phyloP scores from a whole-genome alignment of 1,140 invertebrate genomes.

The Aphis craccivora region DNA sequence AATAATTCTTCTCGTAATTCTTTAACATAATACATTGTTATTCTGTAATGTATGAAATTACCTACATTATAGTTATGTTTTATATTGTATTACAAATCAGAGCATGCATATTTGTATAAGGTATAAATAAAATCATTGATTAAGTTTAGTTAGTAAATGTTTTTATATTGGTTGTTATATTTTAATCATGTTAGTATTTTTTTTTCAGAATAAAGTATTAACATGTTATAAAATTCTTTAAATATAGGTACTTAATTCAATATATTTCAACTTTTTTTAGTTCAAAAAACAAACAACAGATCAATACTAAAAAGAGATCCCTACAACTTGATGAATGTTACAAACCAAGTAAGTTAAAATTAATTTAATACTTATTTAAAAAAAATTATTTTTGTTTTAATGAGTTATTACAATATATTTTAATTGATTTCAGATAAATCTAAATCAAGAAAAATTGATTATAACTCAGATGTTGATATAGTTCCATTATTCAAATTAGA shows the following conservation, averaged over 20 bases:
- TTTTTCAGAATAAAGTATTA: no score
- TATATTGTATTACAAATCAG: no score
- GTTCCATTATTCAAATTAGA: not conserved
- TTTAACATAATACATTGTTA: no score
- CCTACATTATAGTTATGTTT: no score
- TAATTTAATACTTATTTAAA: not conserved
- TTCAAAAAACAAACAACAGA: not conserved
- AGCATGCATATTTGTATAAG: no score
- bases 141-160: no score
- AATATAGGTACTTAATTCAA: not conserved
- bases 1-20: no score
- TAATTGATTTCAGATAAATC: slow-evolving; percentile 29
- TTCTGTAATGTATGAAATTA: no score
- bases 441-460: not conserved
- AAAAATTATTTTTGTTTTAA: not conserved
- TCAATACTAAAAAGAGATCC: not conserved
- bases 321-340: not conserved
- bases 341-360: slow-evolving; percentile 13
- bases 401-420: not conserved
- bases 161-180: no score
- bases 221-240: no score
- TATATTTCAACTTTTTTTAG: slow-evolving; percentile 18
- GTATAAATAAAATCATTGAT: no score
- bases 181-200: no score
- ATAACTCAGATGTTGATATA: not conserved